Conservation (phyloP, 2,797 vertebrate species). For the Gambelia wislizenii region DNA sequence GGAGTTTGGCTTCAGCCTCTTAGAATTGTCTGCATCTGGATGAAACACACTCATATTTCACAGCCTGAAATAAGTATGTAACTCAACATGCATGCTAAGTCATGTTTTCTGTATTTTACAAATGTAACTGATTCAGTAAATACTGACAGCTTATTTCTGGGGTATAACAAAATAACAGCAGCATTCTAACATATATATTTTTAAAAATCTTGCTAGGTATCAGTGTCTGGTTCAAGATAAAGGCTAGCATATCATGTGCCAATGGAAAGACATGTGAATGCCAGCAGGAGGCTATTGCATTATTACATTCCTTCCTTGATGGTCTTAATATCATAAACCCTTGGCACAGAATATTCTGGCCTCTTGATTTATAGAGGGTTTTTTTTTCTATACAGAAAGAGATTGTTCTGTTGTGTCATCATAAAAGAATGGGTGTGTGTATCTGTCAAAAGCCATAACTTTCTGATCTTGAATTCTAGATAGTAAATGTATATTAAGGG, state of each 20-base stretch:
- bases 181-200: background rate
- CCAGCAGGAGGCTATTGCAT: background rate
- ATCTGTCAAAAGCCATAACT: no score
- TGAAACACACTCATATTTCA: constrained; percentile 4
- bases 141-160: background rate
- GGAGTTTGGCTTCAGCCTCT: background rate
- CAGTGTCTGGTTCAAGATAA: background rate
- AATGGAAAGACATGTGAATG: background rate
- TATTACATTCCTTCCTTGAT: background rate
- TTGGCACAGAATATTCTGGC: constrained; percentile 2
- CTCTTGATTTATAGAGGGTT: fast-evolving
- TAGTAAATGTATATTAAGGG: no score
- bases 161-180: background rate
- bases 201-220: background rate
- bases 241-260: background rate
- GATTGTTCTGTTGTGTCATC: background rate
- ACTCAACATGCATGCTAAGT: background rate
- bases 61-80: background rate
- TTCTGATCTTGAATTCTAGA: no score
- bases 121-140: constrained; percentile 14
- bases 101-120: background rate
- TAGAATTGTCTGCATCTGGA: background rate
- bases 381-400: fast-evolving
- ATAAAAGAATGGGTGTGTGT: no score
- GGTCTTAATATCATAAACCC: background rate